These are phyloP conservation scores for Agelas oroides DNA, from an alignment of 37 sponge, comb jelly and placozoan genomes.

Conservation along the genomic window DNA sequence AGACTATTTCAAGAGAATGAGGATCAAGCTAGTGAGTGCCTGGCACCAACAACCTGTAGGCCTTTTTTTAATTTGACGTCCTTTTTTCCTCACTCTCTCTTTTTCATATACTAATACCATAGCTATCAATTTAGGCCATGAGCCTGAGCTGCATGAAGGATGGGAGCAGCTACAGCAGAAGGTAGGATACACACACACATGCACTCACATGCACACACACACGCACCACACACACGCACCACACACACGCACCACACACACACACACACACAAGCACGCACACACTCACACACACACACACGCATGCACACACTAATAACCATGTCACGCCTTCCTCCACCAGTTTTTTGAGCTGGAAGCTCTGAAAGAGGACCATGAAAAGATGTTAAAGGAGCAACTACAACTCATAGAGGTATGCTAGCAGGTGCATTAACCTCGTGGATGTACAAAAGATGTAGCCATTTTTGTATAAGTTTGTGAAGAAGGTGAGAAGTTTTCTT, in stretches of 20 bases:
- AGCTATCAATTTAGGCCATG: slow-evolving; percentile 56
- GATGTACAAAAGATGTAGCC: neutral
- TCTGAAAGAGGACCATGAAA: slow-evolving; percentile 27
- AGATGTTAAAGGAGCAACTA: slow-evolving; percentile 21
- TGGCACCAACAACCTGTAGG: too few species aligned
- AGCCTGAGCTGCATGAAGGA: slow-evolving; percentile 66
- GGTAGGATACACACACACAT: neutral
- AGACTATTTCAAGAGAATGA: slow-evolving; percentile 54
- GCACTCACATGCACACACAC: too few species aligned
- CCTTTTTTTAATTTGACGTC: too few species aligned
- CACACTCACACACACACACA: too few species aligned
- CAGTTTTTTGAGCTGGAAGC: slow-evolving; percentile 41
- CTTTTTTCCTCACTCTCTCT: neutral
- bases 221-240: too few species aligned
- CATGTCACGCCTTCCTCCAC: neutral
- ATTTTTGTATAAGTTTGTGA: too few species aligned
- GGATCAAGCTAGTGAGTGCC: slow-evolving; percentile 54
- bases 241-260: too few species aligned
- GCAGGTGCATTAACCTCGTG: neutral
- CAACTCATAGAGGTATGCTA: slow-evolving; percentile 48
- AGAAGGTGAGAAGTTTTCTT: too few species aligned
- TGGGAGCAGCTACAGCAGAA: slow-evolving; percentile 71
- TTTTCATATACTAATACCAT: neutral
- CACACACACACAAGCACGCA: too few species aligned
- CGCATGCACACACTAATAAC: too few species aligned